Evolutionary conservation across 2,888 invertebrate genomes (phyloP), one percentile per base, ranked within the genome.

Genomic region (Mellilla xanthometata): DNA sequence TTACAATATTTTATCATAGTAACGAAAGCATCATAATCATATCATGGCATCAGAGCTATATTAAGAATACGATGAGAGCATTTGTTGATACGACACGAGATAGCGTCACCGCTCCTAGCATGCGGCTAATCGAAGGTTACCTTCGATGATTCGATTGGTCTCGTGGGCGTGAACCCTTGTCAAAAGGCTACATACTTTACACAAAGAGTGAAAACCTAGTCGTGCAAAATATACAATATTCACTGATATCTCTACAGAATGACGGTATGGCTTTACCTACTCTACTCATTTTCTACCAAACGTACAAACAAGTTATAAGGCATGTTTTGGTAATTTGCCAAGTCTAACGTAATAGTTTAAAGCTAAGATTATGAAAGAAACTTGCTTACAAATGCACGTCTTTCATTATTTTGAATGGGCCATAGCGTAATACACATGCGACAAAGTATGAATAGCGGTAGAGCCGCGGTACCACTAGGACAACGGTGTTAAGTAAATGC

Each of bases 401-500:
- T 34, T 34, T 27, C 39, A 35, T 42, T 39, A 41, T 29, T 39
- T 48, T 48, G 34, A 48, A 48, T 39, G 48, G 35, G 13, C 31
- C 26, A 24, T 33, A 33, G 34, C 45, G 40, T 45, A 35, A 43
- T 26, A 35, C 39, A 27, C 38, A 32, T 28, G 29, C 39, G 35
- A 60, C 54, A 60, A 54, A 51, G 52, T 44, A 44, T 44, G 45
- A 41, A 41, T 72, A 76, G 73, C 76, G 73, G 76, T 76, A 49
- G 64, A 60, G 68, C 62, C 52, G 63, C 65, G 61, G 68, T 76
- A 76, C 79, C 74, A 81, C 79, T 81, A 76, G 69, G 65, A 72
- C 78, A 82, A 84, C 81, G 81, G 79, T 78, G 73, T 72, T 67
- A 66, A 63, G 63, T 65, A 70, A 75, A 68, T 68, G 66, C 57